Conservation (phyloP, 2,113 vertebrate genomes). For the Siphamia tubifer region DNA sequence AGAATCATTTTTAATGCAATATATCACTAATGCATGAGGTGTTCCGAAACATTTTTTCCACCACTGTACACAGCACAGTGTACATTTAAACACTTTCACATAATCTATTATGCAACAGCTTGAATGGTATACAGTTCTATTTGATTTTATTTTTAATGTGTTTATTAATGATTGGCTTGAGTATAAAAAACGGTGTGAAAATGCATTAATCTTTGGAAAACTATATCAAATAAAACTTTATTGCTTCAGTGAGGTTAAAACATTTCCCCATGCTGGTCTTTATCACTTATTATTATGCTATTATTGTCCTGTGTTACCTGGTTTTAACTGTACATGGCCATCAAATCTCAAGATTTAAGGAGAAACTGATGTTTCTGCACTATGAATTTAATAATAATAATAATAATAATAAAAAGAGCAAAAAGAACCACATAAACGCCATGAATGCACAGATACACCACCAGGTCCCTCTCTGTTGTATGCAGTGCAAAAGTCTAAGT, state of each 20-base stretch:
- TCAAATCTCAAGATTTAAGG: background rate
- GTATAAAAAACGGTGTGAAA: background rate
- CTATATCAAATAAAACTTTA: constrained; percentile 8
- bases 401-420: background rate
- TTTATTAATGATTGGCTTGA: background rate
- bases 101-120: constrained; percentile 3
- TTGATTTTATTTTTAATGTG: constrained; percentile 12
- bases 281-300: background rate
- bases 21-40: no score
- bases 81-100: background rate
- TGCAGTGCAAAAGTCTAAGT: constrained; percentile 60
- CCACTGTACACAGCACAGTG: background rate
- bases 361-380: constrained; percentile 6
- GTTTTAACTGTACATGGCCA: background rate
- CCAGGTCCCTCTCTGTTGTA: constrained; percentile 44
- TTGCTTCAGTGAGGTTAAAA: constrained; percentile 30
- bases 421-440: constrained; percentile 22
- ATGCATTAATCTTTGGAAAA: constrained; percentile 33
- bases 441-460: constrained; percentile 41
- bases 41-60: no score
- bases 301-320: no score
- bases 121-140: background rate
- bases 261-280: constrained; percentile 1
- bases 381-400: constrained; percentile 2
- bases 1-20: no score